Evolutionary conservation across 1,140 invertebrate species (phyloP).

Genomic region (Probaryconus sp.): DNA sequence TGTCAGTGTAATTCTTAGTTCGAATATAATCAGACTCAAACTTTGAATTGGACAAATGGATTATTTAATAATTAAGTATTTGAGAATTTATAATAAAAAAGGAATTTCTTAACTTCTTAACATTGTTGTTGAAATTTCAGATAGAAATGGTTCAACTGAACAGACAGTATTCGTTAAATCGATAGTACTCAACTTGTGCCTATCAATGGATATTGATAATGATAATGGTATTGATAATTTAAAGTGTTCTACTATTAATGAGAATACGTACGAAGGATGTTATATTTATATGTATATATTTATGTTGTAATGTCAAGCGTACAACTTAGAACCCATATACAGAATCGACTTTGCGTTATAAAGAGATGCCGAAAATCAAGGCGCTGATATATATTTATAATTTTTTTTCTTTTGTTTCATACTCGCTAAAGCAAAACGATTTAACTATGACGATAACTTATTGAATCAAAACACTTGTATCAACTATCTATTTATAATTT

Average conservation of each 20-base stretch:
- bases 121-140: slow-evolving; percentile 17
- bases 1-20: too few species aligned
- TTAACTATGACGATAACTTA: too few species aligned
- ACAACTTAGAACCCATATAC: slow-evolving; percentile 35
- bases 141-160: slow-evolving; percentile 25
- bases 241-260: slow-evolving; percentile 47
- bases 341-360: slow-evolving; percentile 40
- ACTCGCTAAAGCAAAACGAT: too few species aligned
- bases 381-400: slow-evolving; percentile 41
- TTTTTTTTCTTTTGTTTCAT: slow-evolving; percentile 24
- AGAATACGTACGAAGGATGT: slow-evolving; percentile 55
- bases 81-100: too few species aligned
- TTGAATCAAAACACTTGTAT: too few species aligned
- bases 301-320: slow-evolving; percentile 56
- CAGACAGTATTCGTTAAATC: slow-evolving; percentile 37
- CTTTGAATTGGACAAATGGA: too few species aligned
- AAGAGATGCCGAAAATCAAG: slow-evolving; percentile 42
- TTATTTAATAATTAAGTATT: too few species aligned
- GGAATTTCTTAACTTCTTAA: not conserved
- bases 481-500: slow-evolving; percentile 57
- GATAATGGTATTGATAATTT: slow-evolving; percentile 58
- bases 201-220: slow-evolving; percentile 58
- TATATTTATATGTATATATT: slow-evolving; percentile 56
- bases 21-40: too few species aligned
- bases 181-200: slow-evolving; percentile 52